Conservation (phyloP, 2,888 invertebrate species). For the Aspidiotus rigidus region DNA sequence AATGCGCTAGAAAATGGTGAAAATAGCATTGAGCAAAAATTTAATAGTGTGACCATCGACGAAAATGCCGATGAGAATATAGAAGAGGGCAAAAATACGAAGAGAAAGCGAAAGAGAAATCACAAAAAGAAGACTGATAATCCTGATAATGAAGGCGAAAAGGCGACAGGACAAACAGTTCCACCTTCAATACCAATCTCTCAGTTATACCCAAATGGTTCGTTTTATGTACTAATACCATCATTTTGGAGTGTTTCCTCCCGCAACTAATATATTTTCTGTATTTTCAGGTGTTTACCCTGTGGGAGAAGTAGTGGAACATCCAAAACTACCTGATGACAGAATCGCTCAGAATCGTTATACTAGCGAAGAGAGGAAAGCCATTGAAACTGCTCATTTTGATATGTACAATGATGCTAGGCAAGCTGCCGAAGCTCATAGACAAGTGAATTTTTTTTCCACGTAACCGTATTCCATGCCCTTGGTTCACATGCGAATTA, state of each 20-base stretch:
- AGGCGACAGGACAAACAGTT: conserved; percentile 55
- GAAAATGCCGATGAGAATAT: conserved; percentile 24
- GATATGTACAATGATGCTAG: conserved; percentile 92
- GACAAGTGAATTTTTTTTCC: conserved; percentile 55
- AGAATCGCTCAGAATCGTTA: conserved; percentile 79
- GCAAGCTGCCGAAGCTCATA: conserved; percentile 93
- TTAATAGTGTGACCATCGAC: conserved; percentile 19
- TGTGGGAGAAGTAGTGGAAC: conserved; percentile 79
- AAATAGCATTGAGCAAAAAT: conserved; percentile 39
- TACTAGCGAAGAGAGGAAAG: conserved; percentile 76
- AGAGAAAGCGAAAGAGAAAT: conserved; percentile 33
- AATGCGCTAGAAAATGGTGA: conserved; percentile 38
- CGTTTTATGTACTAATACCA: not conserved
- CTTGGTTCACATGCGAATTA: not conserved
- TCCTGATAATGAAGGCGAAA: conserved; percentile 42
- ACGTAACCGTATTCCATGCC: not conserved
- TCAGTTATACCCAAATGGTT: conserved; percentile 72
- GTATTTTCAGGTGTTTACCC: conserved; percentile 57
- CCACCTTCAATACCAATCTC: conserved; percentile 81
- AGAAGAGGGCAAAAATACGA: conserved; percentile 34
- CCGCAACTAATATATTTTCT: conserved; percentile 1
- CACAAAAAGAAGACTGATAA: conserved; percentile 34
- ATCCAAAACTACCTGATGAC: conserved; percentile 67
- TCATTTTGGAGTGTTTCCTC: conserved; percentile 1
- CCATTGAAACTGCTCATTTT: conserved; percentile 79